Percentiles rank a stretch among this genome's conserved stretches.
phyloP scores from a whole-genome alignment of 92 coral and sea anemone species.

The Paragorgia papillata region DNA sequence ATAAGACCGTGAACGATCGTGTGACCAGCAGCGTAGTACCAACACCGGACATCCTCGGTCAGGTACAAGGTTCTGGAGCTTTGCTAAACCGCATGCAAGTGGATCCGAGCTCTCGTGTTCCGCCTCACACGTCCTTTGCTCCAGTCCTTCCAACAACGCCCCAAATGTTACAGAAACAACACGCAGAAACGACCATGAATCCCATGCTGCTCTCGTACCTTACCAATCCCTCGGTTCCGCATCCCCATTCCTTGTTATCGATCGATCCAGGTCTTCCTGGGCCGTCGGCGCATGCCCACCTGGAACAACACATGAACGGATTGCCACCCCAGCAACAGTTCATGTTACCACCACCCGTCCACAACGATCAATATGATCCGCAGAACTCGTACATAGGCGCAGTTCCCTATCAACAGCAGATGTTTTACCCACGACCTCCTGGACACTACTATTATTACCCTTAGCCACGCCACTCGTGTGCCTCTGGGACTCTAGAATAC shows the following conservation, averaged over 20 bases:
- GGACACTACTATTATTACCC: slow-evolving; percentile 89
- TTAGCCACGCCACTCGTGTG: slow-evolving; percentile 61
- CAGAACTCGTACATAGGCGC: slow-evolving; percentile 36
- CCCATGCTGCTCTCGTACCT: slow-evolving; percentile 33
- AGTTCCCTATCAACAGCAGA: slow-evolving; percentile 68
- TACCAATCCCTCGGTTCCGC: slow-evolving; percentile 19
- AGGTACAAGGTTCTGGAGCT: slow-evolving; percentile 24
- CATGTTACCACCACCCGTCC: slow-evolving; percentile 22
- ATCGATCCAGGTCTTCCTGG: slow-evolving; percentile 20
- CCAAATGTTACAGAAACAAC: slow-evolving; percentile 35
- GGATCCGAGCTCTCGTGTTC: slow-evolving; percentile 28
- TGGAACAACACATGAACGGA: slow-evolving; percentile 43
- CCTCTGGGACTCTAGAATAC: neutral
- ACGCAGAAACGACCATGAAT: neutral
- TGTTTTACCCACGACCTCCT: slow-evolving; percentile 79
- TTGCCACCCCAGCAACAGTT: slow-evolving; percentile 30
- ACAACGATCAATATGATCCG: slow-evolving; percentile 33
- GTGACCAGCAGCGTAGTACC: slow-evolving; percentile 27
- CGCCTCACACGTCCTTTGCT: slow-evolving; percentile 19
- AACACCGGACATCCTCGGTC: slow-evolving; percentile 22
- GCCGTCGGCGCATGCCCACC: slow-evolving; percentile 8
- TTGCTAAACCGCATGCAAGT: slow-evolving; percentile 36
- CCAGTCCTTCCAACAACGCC: slow-evolving; percentile 4
- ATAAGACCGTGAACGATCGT: neutral
- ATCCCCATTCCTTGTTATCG: slow-evolving; percentile 28